phyloP scores from a whole-genome alignment of 2,888 invertebrate genomes.

The Theristus sp. region DNA sequence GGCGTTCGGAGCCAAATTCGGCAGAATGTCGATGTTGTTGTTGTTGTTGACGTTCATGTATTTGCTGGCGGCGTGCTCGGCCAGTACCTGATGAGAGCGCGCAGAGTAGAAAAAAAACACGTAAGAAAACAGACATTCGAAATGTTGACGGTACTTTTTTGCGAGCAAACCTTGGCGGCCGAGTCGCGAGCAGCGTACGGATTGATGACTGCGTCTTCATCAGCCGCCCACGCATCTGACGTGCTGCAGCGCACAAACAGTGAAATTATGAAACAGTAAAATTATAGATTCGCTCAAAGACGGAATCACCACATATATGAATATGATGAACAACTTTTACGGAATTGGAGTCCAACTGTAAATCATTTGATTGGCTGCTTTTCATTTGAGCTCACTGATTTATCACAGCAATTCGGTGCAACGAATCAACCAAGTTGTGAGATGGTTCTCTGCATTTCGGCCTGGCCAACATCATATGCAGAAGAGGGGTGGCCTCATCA shows the following conservation, averaged over 20 bases:
- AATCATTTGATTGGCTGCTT: too few relatives aligned
- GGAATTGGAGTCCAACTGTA: too few relatives aligned
- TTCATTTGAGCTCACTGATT: neutral
- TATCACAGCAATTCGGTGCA: neutral
- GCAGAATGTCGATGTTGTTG: neutral
- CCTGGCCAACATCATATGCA: too few relatives aligned
- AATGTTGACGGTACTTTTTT: neutral
- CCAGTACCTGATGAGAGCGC: slow-evolving; percentile 2
- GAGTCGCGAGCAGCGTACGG: slow-evolving; percentile 1
- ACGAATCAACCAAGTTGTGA: neutral
- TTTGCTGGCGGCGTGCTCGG: neutral
- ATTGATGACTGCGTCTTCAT: slow-evolving; percentile 5
- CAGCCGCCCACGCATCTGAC: slow-evolving; percentile 7
- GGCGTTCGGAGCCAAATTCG: neutral
- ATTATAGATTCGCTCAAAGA: too few relatives aligned
- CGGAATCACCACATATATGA: neutral
- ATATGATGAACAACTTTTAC: neutral
- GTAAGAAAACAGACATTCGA: neutral
- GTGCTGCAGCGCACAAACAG: slow-evolving; percentile 4
- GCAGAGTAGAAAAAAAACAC: neutral
- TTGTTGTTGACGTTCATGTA: too few relatives aligned
- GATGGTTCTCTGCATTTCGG: too few relatives aligned
- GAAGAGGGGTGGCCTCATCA: too few relatives aligned
- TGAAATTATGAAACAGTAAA: too few relatives aligned
- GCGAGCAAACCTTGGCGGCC: neutral